Evolutionary conservation across 2,888 invertebrate genomes (phyloP), one percentile per base, ranked within the genome.

Genomic region (Embidobia sp.): DNA sequence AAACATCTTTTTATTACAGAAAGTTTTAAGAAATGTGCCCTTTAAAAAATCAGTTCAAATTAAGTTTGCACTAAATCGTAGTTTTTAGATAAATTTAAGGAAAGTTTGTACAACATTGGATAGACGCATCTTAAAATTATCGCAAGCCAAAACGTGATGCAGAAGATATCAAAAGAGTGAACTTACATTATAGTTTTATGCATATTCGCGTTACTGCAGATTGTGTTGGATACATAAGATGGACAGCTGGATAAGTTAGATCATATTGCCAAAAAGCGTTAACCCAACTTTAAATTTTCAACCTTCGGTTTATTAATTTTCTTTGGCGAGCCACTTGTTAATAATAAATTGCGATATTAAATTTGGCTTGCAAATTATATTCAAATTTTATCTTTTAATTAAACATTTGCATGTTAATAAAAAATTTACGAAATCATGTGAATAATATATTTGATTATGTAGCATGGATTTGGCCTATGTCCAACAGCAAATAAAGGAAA

Each of bases 71-170:
- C 15, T 13, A 35, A 61, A n/a, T 33, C 19, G 46, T 31, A 33
- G 35, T n/a, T 46, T 46, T 16, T 22, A 15, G 29, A n/a, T 26
- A 49, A 53, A 42, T 33, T 44, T 64, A 22, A 10, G 16, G 35
- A 53, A 64, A 53, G 42, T 64, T 64, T 51, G 26, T 33, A 33
- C 64, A 64, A 51, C 51, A 53, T 31, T 44, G 42, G 42, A 33
- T 64, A 64, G 44, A 26, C 51, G 15, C 49, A 29, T 64, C 64
- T 64, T 64, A 64, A 64, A 64, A 64, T 64, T 64, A 51, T 51
- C 64, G 51, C 51, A 22, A 64, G 42, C 51, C 31, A 18, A 51
- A 64, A 64, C 64, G 64, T 64, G 64, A 51, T 44, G 64, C 51
- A 2, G 42, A 64, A 51, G 44, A 64, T 64, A 64, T 64, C 51